Evolutionary conservation across 2,888 invertebrate genomes (phyloP).

Genomic region (Hecatera dysodea): DNA sequence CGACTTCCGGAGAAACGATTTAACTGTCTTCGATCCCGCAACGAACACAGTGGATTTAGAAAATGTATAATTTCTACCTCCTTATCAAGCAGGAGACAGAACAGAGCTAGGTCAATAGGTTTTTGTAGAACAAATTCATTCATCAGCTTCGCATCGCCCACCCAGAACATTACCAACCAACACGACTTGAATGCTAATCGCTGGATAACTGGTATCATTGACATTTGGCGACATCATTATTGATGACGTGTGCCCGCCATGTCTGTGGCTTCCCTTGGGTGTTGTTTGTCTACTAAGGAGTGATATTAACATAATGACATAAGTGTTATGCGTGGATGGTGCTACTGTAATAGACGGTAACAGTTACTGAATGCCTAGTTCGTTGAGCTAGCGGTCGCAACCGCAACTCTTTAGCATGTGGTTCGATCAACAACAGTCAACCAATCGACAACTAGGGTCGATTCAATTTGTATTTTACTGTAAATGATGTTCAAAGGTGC

Average conservation of each 20-base stretch:
- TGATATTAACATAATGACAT: constrained; percentile 36
- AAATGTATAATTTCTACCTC: too few species aligned
- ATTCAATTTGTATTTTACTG: too few species aligned
- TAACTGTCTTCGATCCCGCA: too few species aligned
- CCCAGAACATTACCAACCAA: not conserved
- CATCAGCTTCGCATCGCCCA: not conserved
- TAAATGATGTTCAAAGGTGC: too few species aligned
- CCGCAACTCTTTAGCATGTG: not conserved
- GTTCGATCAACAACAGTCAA: too few species aligned
- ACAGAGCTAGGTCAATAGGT: too few species aligned
- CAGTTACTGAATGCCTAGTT: not conserved
- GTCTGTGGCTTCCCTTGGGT: constrained; percentile 26
- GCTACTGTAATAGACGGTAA: not conserved
- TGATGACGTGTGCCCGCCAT: constrained; percentile 25
- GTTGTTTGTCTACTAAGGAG: constrained; percentile 27
- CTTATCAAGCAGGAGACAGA: too few species aligned
- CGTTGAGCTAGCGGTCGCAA: not conserved
- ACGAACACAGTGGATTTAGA: too few species aligned
- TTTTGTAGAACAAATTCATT: too few species aligned
- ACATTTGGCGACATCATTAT: constrained; percentile 33
- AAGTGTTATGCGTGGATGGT: constrained; percentile 5
- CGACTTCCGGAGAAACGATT: too few species aligned
- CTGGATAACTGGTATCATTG: constrained; percentile 33
- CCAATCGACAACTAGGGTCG: too few species aligned
- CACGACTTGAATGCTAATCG: constrained; percentile 31